These are phyloP conservation scores for Carapus acus DNA, from an alignment of 2,797 vertebrate genomes.

Conservation along the genomic window DNA sequence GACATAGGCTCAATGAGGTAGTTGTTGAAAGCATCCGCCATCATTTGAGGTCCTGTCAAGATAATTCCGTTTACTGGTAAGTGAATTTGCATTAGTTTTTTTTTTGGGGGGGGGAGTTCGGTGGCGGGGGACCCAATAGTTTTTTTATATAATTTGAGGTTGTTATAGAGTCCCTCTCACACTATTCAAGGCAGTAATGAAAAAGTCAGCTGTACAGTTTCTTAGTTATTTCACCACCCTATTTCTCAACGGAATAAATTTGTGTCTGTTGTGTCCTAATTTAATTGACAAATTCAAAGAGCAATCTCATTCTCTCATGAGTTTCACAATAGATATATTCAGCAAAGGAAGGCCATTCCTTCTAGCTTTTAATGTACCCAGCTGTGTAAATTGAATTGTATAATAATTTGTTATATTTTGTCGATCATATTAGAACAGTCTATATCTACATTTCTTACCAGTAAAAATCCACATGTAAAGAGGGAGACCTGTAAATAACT, in stretches of 20 bases:
- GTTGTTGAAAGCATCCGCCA: conserved; percentile 11
- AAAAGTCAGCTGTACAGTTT: conserved; percentile 10
- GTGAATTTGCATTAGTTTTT: background rate
- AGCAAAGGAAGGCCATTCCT: conserved; percentile 12
- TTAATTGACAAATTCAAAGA: conserved; percentile 6
- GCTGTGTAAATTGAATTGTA: conserved; percentile 11
- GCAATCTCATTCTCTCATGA: conserved; percentile 8
- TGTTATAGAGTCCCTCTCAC: background rate
- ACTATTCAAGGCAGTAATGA: conserved; percentile 1
- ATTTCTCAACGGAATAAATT: conserved; percentile 14
- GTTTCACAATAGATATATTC: background rate
- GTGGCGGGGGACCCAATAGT: conserved; percentile 17
- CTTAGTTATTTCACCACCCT: conserved; percentile 10
- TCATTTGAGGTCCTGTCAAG: background rate
- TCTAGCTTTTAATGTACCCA: conserved; percentile 14
- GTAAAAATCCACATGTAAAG: conserved; percentile 3
- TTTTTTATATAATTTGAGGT: conserved; percentile 17
- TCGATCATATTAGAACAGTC: conserved; percentile 14
- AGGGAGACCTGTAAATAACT: conserved; percentile 7
- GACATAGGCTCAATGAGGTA: conserved; percentile 8
- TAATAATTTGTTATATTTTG: conserved; percentile 17
- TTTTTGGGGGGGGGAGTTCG: conserved; percentile 5
- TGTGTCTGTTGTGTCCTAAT: background rate
- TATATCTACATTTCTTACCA: conserved; percentile 17
- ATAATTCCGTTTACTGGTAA: conserved; percentile 3